Evolutionary conservation across 2,113 vertebrate species (phyloP).

Genomic region (Hystrix cristata): DNA sequence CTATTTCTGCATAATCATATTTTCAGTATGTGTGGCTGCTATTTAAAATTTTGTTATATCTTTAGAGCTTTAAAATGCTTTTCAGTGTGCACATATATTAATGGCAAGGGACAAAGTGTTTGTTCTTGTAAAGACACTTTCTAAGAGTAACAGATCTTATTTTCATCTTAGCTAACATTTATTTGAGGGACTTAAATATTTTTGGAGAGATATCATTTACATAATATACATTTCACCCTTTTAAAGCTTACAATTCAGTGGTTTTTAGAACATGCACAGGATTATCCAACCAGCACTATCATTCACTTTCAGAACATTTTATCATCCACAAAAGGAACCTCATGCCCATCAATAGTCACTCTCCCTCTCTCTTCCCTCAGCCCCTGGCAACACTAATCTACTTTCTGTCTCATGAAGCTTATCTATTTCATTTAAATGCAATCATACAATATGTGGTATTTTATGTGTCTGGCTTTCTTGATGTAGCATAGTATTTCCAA

Average conservation of each 20-base stretch:
- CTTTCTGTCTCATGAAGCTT: background rate
- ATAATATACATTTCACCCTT: background rate
- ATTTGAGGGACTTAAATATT: conserved; percentile 4
- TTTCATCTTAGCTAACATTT: background rate
- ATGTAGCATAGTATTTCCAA: background rate
- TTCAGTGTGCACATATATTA: background rate
- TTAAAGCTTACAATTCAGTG: background rate
- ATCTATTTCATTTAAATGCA: background rate
- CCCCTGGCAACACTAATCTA: background rate
- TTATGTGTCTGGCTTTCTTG: background rate
- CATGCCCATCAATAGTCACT: background rate
- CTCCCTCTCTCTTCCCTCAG: background rate
- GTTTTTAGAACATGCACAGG: background rate
- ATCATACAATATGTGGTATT: background rate
- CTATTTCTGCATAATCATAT: background rate
- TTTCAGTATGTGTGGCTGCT: background rate
- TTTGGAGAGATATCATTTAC: background rate
- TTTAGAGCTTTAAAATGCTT: background rate
- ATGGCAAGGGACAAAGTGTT: background rate
- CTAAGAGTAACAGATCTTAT: background rate
- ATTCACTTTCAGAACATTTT: background rate
- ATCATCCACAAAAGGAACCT: background rate
- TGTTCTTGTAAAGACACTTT: background rate
- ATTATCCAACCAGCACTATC: background rate
- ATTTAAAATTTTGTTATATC: background rate